These are phyloP conservation scores for Archilochus colubris DNA, from an alignment of 2,113 vertebrate genomes.

Conservation along the genomic window DNA sequence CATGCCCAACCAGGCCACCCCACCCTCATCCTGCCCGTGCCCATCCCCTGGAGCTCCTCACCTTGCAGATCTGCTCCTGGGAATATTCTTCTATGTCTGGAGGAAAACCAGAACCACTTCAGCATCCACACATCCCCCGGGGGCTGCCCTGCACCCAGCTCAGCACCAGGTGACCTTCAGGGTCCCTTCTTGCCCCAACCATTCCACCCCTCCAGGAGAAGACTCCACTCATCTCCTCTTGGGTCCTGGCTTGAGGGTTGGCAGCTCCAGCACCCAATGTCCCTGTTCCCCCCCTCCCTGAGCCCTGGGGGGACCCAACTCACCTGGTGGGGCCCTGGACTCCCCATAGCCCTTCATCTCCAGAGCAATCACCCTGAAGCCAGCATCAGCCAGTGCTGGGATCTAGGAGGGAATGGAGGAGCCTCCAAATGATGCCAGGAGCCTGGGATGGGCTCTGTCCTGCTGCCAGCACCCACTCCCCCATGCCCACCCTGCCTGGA, in stretches of 20 bases:
- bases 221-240: neutral
- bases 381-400: slow-evolving; percentile 83
- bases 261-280: neutral
- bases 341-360: slow-evolving; percentile 88
- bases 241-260: neutral
- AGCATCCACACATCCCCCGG: fast-evolving
- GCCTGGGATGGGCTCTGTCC: fast-evolving
- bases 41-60: neutral
- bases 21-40: neutral
- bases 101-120: neutral
- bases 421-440: neutral
- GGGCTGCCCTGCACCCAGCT: neutral
- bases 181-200: too few relatives aligned
- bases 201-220: neutral
- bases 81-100: slow-evolving; percentile 66
- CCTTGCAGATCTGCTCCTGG: slow-evolving; percentile 71
- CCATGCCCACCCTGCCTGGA: too few relatives aligned
- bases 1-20: neutral
- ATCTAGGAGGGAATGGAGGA: slow-evolving; percentile 69
- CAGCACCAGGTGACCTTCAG: neutral
- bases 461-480: too few relatives aligned
- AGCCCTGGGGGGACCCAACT: neutral
- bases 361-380: slow-evolving; percentile 84
- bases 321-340: slow-evolving; percentile 77
- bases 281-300: fast-evolving